phyloP scores from a whole-genome alignment of 2,797 vertebrate species.

The Diplodus puntazzo region DNA sequence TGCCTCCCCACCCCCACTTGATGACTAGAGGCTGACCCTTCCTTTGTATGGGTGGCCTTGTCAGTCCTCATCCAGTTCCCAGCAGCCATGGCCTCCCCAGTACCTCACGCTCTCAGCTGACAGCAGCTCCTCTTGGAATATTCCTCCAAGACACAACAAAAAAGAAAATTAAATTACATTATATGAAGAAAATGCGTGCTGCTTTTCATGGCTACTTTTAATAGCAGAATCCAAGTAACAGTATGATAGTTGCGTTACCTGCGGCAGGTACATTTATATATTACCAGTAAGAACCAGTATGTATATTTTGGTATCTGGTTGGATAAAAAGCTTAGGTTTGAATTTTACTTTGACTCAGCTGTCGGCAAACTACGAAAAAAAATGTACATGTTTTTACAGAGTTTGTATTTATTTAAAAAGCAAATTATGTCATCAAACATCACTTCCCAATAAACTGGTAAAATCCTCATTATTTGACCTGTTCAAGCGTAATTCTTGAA shows the following conservation, averaged over 20 bases:
- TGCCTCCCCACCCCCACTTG: slow-evolving; percentile 56
- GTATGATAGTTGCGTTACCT: neutral
- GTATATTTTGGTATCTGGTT: too few relatives aligned
- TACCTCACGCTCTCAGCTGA: slow-evolving; percentile 56
- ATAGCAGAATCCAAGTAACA: neutral
- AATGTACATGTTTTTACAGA: too few relatives aligned
- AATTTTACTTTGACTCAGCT: too few relatives aligned
- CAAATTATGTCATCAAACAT: too few relatives aligned
- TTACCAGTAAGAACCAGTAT: neutral
- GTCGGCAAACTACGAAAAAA: too few relatives aligned
- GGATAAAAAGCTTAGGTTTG: too few relatives aligned
- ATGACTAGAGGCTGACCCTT: slow-evolving; percentile 63
- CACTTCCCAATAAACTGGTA: too few relatives aligned
- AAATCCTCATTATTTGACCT: too few relatives aligned
- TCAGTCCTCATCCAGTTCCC: slow-evolving; percentile 77
- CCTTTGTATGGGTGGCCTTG: slow-evolving; percentile 81
- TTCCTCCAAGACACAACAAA: slow-evolving; percentile 40
- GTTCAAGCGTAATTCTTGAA: too few relatives aligned
- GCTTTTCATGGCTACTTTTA: slow-evolving; percentile 6
- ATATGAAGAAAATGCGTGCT: slow-evolving; percentile 1
- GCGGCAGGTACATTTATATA: neutral
- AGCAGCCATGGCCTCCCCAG: slow-evolving; percentile 63
- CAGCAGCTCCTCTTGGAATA: slow-evolving; percentile 45
- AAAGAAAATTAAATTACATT: slow-evolving; percentile 6
- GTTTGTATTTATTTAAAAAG: too few relatives aligned